A percentile compares a stretch with the other conserved stretches of the same genome.
Evolutionary conservation across 92 coral and sea anemone genomes (phyloP).

Genomic region (Virgularia gustaviana): DNA sequence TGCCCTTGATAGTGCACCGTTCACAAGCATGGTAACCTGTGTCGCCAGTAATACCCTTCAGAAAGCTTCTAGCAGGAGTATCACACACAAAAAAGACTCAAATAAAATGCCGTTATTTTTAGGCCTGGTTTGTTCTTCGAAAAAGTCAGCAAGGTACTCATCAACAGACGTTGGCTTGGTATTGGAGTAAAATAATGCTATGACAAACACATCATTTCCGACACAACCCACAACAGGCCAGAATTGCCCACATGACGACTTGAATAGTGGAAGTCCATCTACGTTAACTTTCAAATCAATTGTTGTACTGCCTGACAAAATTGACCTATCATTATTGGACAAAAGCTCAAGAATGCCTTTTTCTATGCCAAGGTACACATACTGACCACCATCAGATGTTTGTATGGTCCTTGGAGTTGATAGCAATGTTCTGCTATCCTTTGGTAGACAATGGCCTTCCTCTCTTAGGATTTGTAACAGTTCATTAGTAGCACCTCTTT

Average conservation of each 20-base stretch:
- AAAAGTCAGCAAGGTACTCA: neutral
- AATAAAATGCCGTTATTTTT: neutral
- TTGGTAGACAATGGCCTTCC: constrained; percentile 9
- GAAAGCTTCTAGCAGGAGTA: constrained; percentile 4
- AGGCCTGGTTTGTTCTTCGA: neutral
- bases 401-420: neutral
- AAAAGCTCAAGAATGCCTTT: constrained; percentile 2
- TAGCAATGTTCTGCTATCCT: constrained; percentile 11
- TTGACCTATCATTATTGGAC: neutral
- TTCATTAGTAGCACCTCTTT: constrained; percentile 2
- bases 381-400: constrained; percentile 20
- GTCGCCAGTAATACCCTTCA: constrained; percentile 6
- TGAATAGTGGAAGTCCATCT: constrained; percentile 15
- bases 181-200: constrained; percentile 2
- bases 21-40: constrained; percentile 29
- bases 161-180: constrained; percentile 1
- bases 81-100: neutral
- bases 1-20: neutral
- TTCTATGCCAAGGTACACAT: constrained; percentile 13
- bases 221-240: constrained; percentile 15
- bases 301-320: neutral
- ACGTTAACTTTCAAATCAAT: constrained; percentile 15
- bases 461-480: neutral
- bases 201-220: neutral
- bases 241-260: constrained; percentile 8